Percentiles rank a stretch among this genome's conserved stretches.
phyloP scores from a whole-genome alignment of 2,888 invertebrate species.

The Pseudoips prasinana region DNA sequence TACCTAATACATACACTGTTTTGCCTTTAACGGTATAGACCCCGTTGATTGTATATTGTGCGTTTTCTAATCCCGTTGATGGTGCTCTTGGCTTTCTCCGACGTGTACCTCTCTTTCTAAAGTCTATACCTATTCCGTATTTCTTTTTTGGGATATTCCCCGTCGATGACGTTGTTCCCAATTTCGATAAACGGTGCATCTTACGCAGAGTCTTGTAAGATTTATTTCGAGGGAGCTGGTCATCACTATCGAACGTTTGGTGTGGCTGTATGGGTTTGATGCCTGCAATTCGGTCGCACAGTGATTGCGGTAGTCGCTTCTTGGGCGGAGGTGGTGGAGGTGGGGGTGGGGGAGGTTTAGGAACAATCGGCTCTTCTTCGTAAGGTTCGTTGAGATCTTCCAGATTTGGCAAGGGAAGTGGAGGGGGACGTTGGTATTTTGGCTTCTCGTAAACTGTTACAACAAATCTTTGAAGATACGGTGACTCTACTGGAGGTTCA shows the following conservation, averaged over 20 bases:
- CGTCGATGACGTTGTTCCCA: background rate
- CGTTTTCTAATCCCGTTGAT: constrained; percentile 49
- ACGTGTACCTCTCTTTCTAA: constrained; percentile 19
- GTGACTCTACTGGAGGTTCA: constrained; percentile 45
- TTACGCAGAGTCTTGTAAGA: background rate
- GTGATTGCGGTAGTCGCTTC: constrained; percentile 48
- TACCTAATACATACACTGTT: constrained; percentile 51
- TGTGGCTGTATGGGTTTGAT: constrained; percentile 40
- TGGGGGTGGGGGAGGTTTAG: constrained; percentile 50
- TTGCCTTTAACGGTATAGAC: constrained; percentile 51
- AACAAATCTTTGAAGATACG: constrained; percentile 59
- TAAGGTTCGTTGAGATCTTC: constrained; percentile 59
- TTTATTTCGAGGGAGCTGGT: background rate
- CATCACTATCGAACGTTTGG: background rate
- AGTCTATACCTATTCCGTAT: constrained; percentile 44
- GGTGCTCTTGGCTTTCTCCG: constrained; percentile 51
- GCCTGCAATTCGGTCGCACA: constrained; percentile 62
- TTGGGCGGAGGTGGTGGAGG: constrained; percentile 66
- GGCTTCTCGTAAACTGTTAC: constrained; percentile 50
- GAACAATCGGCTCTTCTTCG: constrained; percentile 50
- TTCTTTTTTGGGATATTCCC: constrained; percentile 41
- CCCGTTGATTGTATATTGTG: constrained; percentile 60
- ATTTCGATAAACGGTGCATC: background rate
- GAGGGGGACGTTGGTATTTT: constrained; percentile 35
- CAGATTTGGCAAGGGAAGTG: constrained; percentile 59